Evolutionary conservation across 2,113 vertebrate species (phyloP).

Genomic region (Numenius arquata): DNA sequence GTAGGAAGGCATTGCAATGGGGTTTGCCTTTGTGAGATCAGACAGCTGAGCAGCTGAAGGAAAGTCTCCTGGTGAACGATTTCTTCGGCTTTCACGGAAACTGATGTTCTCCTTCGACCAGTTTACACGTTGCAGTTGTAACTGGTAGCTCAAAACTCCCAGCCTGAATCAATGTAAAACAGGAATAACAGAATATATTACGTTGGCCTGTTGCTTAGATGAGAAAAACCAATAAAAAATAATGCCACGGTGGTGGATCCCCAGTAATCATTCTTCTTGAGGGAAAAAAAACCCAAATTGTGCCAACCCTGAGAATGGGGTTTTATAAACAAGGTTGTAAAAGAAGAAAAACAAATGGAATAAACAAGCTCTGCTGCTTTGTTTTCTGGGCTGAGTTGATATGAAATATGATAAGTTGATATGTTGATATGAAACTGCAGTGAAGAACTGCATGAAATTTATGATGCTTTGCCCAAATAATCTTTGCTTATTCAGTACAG

Average conservation of each 20-base stretch:
- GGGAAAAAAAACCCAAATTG: neutral
- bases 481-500: neutral
- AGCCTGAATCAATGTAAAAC: slow-evolving; percentile 7
- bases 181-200: neutral
- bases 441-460: neutral
- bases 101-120: neutral
- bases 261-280: neutral
- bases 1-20: neutral
- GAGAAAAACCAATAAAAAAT: slow-evolving; percentile 19
- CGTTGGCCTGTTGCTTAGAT: neutral
- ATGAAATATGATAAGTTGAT: no score
- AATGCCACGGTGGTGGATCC: slow-evolving; percentile 19
- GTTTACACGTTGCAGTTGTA: neutral
- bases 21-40: neutral
- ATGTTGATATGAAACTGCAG: neutral
- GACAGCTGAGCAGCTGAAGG: neutral
- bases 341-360: neutral
- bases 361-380: neutral
- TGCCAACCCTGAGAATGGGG: neutral
- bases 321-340: slow-evolving; percentile 41
- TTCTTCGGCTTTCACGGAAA: neutral
- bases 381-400: neutral
- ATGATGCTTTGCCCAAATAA: slow-evolving; percentile 6
- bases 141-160: neutral
- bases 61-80: slow-evolving; percentile 1